Percentiles rank a stretch among this genome's conserved stretches.
Evolutionary conservation across 2,888 invertebrate species (phyloP).

Genomic region (Acronicta psi): DNA sequence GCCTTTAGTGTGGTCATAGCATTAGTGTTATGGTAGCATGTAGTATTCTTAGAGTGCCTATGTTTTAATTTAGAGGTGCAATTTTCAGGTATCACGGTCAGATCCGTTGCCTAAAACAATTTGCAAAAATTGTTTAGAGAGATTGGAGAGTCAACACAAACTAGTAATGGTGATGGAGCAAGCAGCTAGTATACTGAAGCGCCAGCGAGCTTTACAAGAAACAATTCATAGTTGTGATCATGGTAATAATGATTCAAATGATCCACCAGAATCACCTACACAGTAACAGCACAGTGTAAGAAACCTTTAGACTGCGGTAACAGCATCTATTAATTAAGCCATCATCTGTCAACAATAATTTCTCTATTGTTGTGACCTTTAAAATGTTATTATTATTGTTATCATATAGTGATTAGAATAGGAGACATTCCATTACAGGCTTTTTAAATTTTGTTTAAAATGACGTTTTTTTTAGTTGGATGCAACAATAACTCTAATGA

Average conservation of each 20-base stretch:
- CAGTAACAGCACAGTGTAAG: conserved; percentile 15
- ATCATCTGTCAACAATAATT: too few species aligned
- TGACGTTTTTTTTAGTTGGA: too few species aligned
- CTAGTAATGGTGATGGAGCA: conserved; percentile 84
- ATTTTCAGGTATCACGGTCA: conserved; percentile 89
- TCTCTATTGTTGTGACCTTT: too few species aligned
- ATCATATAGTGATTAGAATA: conserved; percentile 16
- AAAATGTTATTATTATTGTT: conserved; percentile 14
- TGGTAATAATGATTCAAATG: conserved; percentile 60
- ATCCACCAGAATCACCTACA: conserved; percentile 56
- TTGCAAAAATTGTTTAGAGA: conserved; percentile 89
- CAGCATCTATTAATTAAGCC: background rate
- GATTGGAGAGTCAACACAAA: conserved; percentile 89
- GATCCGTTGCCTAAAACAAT: conserved; percentile 93
- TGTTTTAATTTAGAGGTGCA: background rate
- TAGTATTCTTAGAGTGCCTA: background rate
- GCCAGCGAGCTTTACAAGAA: conserved; percentile 62
- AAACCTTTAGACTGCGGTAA: too few species aligned
- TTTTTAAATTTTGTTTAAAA: too few species aligned
- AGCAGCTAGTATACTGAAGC: conserved; percentile 80
- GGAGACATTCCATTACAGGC: conserved; percentile 25
- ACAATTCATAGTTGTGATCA: conserved; percentile 62
- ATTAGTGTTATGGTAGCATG: too few species aligned
- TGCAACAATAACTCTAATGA: too few species aligned
- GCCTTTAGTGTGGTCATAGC: too few species aligned